A percentile compares a stretch with the other conserved stretches of the same genome.
Conservation (phyloP, 2,113 vertebrate genomes). For the Pelmatolapia mariae region DNA sequence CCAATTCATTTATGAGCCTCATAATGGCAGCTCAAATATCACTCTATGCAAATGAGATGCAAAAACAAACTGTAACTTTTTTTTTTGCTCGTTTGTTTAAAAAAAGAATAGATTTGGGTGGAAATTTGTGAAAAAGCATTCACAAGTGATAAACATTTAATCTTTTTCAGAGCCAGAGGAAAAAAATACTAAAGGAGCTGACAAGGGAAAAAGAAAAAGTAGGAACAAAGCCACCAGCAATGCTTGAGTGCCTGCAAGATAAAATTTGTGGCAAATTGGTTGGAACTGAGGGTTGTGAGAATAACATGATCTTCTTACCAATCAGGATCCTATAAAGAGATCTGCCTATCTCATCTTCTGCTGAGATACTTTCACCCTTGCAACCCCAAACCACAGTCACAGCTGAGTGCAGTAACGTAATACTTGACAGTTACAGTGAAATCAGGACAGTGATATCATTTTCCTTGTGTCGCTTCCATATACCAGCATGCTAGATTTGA, state of each 20-base stretch:
- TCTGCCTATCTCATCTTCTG: conserved; percentile 30
- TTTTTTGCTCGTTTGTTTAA: not conserved
- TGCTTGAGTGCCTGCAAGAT: conserved; percentile 58
- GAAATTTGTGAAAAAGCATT: conserved; percentile 10
- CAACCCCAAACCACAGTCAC: not conserved
- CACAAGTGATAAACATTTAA: conserved; percentile 33
- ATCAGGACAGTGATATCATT: not conserved
- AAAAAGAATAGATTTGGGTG: not conserved
- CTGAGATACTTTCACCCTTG: conserved; percentile 10
- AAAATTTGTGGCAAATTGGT: conserved; percentile 62
- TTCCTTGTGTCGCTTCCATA: not conserved
- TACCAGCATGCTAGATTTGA: not conserved
- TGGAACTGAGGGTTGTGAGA: conserved; percentile 56
- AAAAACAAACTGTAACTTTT: not conserved
- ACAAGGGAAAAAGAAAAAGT: conserved; percentile 16
- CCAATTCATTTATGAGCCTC: not conserved
- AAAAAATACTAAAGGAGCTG: not conserved
- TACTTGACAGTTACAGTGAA: conserved; percentile 8
- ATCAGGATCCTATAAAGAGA: conserved; percentile 39
- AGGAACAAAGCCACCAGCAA: conserved; percentile 47
- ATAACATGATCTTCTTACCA: conserved; percentile 50
- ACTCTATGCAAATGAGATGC: conserved; percentile 4
- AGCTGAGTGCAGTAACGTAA: not conserved
- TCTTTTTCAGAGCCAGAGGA: conserved; percentile 5
- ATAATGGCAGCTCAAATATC: conserved; percentile 12